Conservation (phyloP, 2,113 vertebrate species). For the Oryzias woworae region DNA sequence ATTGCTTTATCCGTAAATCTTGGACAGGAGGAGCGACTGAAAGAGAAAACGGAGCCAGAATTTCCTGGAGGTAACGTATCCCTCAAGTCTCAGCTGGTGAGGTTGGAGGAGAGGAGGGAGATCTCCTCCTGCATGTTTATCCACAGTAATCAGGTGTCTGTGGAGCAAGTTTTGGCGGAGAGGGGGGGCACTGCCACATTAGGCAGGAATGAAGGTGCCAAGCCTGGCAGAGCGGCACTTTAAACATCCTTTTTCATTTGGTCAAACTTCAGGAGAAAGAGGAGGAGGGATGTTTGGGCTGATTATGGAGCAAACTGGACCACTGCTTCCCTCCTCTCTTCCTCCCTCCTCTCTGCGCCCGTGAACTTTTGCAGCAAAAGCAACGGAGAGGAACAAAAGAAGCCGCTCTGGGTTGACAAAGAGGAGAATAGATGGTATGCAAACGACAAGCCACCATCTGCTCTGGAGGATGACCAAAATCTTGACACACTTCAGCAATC, state of each 20-base stretch:
- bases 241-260: conserved; percentile 70
- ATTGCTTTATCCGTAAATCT: conserved; percentile 70
- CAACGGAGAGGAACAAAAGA: conserved; percentile 91
- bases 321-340: conserved; percentile 46
- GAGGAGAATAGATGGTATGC: conserved; percentile 98
- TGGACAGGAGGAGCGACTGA: conserved; percentile 61
- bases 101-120: conserved; percentile 50
- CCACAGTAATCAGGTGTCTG: conserved; percentile 77
- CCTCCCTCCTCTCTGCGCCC: conserved; percentile 23
- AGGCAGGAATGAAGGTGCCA: conserved; percentile 74
- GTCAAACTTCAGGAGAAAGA: conserved; percentile 57
- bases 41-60: conserved; percentile 50
- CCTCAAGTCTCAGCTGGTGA: conserved; percentile 70
- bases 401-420: conserved; percentile 93
- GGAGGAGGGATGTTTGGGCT: conserved; percentile 36
- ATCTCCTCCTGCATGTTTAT: conserved; percentile 73
- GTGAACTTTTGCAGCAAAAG: conserved; percentile 85
- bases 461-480: conserved; percentile 98
- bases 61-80: conserved; percentile 71
- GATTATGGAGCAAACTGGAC: conserved; percentile 57
- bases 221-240: conserved; percentile 61
- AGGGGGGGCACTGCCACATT: conserved; percentile 67
- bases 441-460: conserved; percentile 91
- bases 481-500: conserved; percentile 98
- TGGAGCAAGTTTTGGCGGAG: conserved; percentile 68